Conservation (phyloP, 2,797 vertebrate genomes). For the Enteromius afrohamiltoni region DNA sequence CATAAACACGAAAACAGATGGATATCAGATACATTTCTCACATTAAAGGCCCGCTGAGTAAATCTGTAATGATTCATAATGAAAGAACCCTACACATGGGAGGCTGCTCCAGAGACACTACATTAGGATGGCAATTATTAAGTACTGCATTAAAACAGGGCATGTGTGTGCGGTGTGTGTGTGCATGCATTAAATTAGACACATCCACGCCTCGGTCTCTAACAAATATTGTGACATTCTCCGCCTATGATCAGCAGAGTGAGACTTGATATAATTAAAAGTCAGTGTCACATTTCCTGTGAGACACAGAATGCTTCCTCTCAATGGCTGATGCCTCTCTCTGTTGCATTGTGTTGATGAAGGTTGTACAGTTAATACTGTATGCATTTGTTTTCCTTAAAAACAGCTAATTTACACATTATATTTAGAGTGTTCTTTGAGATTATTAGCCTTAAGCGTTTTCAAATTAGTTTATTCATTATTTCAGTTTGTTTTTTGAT, state of each 20-base stretch:
- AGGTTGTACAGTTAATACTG: neutral
- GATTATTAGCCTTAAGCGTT: neutral
- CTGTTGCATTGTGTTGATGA: conserved; percentile 1
- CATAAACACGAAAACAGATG: conserved; percentile 51
- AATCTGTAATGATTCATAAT: conserved; percentile 62
- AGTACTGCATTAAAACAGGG: conserved; percentile 44
- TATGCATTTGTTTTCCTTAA: neutral
- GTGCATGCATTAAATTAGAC: conserved; percentile 10
- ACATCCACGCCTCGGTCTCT: conserved; percentile 40
- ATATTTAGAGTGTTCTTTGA: neutral
- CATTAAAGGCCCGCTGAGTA: conserved; percentile 65
- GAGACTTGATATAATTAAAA: conserved; percentile 65
- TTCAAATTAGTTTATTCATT: neutral
- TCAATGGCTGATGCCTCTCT: conserved; percentile 24
- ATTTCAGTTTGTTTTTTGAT: neutral
- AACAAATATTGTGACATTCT: conserved; percentile 60
- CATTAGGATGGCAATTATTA: conserved; percentile 50
- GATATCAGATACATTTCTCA: conserved; percentile 72
- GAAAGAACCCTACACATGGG: conserved; percentile 55
- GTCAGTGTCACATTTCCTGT: conserved; percentile 49
- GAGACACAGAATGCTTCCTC: conserved; percentile 11
- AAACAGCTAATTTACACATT: neutral
- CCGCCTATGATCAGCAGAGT: conserved; percentile 54
- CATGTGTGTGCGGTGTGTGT: conserved; percentile 42
- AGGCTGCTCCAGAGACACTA: conserved; percentile 47